phyloP scores from a whole-genome alignment of 2,888 invertebrate species.

The Pseudeuparius sepicola region DNA sequence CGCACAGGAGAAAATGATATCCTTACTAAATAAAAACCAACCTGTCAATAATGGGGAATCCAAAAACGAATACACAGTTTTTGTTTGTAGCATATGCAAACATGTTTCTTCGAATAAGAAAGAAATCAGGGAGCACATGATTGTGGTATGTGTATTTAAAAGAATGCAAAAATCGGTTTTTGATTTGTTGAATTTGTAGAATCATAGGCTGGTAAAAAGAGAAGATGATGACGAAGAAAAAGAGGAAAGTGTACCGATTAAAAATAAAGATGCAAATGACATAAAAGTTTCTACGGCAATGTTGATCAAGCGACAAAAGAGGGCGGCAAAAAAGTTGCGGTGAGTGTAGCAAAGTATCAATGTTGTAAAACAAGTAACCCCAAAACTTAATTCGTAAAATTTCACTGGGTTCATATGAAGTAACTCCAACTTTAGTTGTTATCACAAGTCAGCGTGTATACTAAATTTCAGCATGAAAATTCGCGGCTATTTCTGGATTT shows the following conservation, averaged over 20 bases:
- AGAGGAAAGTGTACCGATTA: neutral
- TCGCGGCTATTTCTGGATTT: too few relatives aligned
- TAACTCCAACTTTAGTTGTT: too few relatives aligned
- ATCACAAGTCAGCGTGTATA: too few relatives aligned
- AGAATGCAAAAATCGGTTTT: too few relatives aligned
- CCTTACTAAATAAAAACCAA: constrained; percentile 13
- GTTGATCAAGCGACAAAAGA: too few relatives aligned
- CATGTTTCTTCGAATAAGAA: constrained; percentile 40
- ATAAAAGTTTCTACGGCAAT: constrained; percentile 13
- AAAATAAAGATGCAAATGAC: constrained; percentile 6
- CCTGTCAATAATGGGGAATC: constrained; percentile 10
- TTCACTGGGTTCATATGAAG: too few relatives aligned
- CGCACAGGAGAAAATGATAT: constrained; percentile 1
- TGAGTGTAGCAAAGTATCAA: too few relatives aligned
- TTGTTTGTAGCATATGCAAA: constrained; percentile 44
- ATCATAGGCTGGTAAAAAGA: constrained; percentile 11
- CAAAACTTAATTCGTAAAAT: too few relatives aligned
- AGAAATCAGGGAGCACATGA: constrained; percentile 44
- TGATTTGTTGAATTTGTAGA: constrained; percentile 1
- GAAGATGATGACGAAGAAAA: neutral
- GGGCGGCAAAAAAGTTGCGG: too few relatives aligned
- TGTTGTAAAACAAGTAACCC: too few relatives aligned
- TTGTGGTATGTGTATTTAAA: constrained; percentile 34
- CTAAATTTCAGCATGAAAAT: too few relatives aligned
- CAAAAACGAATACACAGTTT: constrained; percentile 30